Evolutionary conservation across 2,888 invertebrate genomes (phyloP).

Genomic region (Rhorus exstirpatorius): DNA sequence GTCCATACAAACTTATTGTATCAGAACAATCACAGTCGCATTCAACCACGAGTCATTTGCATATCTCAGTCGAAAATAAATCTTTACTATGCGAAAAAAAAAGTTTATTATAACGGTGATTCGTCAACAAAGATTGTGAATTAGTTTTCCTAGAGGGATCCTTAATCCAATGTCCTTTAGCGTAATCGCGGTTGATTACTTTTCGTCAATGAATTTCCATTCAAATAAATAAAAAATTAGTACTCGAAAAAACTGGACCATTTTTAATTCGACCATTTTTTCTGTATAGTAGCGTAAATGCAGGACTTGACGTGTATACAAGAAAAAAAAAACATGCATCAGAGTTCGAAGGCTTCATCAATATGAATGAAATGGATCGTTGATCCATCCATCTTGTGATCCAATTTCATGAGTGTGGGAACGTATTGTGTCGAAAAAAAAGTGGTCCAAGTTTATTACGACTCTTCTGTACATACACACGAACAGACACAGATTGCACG

Average conservation of each 20-base stretch:
- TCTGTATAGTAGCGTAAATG: too few species aligned
- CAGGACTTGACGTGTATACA: too few species aligned
- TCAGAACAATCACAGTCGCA: slow-evolving; percentile 10
- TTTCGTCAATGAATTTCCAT: neutral
- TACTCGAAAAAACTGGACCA: neutral
- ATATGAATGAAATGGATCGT: neutral
- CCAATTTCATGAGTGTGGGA: neutral
- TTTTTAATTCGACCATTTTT: too few species aligned
- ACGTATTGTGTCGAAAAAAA: neutral
- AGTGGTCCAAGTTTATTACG: neutral
- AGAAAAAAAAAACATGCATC: neutral
- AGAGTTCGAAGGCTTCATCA: neutral
- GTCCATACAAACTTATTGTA: neutral
- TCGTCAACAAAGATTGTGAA: too few species aligned
- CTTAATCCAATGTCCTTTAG: too few species aligned
- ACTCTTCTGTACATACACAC: neutral
- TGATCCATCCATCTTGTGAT: neutral
- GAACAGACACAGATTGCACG: slow-evolving; percentile 22
- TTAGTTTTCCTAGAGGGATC: too few species aligned
- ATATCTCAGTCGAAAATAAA: slow-evolving; percentile 1
- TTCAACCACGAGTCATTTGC: slow-evolving; percentile 2
- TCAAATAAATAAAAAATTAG: too few species aligned
- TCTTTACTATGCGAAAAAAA: neutral
- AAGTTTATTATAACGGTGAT: neutral
- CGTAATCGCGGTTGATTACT: neutral